Percentiles rank a stretch among this genome's conserved stretches.
phyloP scores from a whole-genome alignment of 64 coral and sea anemone species.

The Actinia tenebrosa region DNA sequence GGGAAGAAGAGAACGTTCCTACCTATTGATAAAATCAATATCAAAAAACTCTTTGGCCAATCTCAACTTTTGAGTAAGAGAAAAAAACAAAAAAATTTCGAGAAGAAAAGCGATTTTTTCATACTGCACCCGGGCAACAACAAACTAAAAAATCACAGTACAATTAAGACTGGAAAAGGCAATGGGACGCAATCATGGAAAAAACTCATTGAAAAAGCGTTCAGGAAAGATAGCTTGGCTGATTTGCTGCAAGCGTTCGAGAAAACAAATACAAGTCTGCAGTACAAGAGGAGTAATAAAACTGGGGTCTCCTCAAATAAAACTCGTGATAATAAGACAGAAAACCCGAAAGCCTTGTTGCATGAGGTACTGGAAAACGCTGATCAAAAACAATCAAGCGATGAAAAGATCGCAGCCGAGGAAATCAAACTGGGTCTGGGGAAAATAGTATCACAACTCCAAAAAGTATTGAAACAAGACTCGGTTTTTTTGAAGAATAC shows the following conservation, averaged over 20 bases:
- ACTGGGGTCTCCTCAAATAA: background rate
- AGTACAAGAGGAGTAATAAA: background rate
- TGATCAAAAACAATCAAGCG: background rate
- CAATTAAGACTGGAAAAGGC: background rate
- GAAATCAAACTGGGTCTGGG: background rate
- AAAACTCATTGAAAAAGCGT: background rate
- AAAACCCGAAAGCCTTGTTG: background rate
- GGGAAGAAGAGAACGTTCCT: background rate
- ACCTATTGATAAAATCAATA: background rate
- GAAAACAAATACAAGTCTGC: background rate
- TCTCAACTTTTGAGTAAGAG: background rate
- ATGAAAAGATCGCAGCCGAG: background rate
- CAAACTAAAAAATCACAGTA: background rate
- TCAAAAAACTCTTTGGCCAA: background rate
- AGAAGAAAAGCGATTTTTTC: background rate
- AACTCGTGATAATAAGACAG: background rate
- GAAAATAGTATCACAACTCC: background rate
- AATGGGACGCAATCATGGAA: background rate
- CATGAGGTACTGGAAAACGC: background rate
- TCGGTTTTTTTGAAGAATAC: background rate
- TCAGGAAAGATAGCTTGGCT: constrained; percentile 8
- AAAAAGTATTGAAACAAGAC: background rate
- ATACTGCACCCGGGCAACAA: background rate
- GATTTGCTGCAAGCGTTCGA: background rate
- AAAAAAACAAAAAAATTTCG: background rate